These are phyloP conservation scores for Dioctria rufipes DNA, from an alignment of 2,888 invertebrate species.

Conservation along the genomic window DNA sequence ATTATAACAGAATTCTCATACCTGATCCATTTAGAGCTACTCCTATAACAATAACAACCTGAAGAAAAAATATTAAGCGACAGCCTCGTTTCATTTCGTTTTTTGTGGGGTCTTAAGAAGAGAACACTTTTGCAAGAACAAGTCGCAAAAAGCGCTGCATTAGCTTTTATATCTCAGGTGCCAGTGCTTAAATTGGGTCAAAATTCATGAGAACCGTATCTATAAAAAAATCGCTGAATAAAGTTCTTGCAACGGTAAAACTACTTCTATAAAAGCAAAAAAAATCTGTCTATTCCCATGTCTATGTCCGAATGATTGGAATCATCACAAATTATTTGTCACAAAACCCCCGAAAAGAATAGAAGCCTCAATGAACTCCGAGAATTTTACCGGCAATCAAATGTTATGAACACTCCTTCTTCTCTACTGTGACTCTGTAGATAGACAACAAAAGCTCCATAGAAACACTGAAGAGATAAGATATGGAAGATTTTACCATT, in stretches of 20 bases:
- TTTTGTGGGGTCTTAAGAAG: not conserved
- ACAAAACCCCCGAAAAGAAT: not conserved
- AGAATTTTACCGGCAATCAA: no score
- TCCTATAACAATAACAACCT: not conserved
- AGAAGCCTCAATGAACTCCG: not conserved
- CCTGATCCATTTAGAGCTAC: not conserved
- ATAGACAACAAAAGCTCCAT: not conserved
- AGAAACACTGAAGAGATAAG: not conserved
- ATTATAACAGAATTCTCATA: no score
- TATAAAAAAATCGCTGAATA: not conserved
- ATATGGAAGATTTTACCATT: not conserved
- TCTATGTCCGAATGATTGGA: not conserved
- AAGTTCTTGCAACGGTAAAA: not conserved
- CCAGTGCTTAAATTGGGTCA: not conserved
- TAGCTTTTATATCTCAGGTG: not conserved
- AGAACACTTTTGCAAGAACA: not conserved
- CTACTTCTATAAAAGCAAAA: not conserved
- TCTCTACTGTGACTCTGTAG: not conserved
- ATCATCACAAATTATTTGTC: not conserved
- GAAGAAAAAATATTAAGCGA: not conserved
- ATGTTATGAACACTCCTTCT: no score
- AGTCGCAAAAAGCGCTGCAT: not conserved
- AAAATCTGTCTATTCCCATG: not conserved
- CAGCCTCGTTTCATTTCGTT: constrained; percentile 1
- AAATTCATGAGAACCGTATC: not conserved